Conservation (phyloP, 1,140 invertebrate genomes). For the Batillaria attramentaria region DNA sequence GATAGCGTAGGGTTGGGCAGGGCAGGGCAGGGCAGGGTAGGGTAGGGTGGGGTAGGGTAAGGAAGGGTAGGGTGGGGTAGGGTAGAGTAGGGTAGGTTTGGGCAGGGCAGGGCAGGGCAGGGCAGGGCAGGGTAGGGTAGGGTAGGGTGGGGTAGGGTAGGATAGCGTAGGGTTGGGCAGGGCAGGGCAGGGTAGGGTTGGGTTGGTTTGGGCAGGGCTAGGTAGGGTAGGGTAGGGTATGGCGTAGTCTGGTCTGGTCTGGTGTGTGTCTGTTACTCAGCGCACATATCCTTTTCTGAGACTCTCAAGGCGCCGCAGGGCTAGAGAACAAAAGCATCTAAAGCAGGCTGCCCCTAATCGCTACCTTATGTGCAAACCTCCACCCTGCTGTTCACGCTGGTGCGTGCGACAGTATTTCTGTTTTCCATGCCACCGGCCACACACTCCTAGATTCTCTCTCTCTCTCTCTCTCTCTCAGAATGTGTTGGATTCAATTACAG, state of each 20-base stretch:
- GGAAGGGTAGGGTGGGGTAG: neutral
- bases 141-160: neutral
- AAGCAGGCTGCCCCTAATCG: too few relatives aligned
- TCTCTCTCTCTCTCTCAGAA: too few relatives aligned
- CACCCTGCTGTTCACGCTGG: too few relatives aligned
- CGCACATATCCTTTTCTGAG: too few relatives aligned
- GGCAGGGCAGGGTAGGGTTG: neutral
- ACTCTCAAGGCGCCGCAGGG: too few relatives aligned
- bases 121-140: neutral
- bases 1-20: neutral
- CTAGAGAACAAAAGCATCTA: too few relatives aligned
- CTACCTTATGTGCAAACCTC: too few relatives aligned
- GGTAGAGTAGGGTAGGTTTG: neutral
- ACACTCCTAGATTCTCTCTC: too few relatives aligned
- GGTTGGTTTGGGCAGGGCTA: neutral
- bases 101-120: neutral
- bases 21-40: neutral
- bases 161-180: neutral
- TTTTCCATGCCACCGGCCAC: too few relatives aligned
- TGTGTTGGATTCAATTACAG: too few relatives aligned
- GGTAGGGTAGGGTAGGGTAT: neutral
- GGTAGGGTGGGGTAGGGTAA: neutral
- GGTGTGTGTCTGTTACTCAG: too few relatives aligned
- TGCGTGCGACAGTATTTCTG: too few relatives aligned
- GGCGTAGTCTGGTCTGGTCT: neutral